A percentile compares a stretch with the other conserved stretches of the same genome.
Conservation (phyloP, 2,888 invertebrate genomes). For the Nysson spinosus region DNA sequence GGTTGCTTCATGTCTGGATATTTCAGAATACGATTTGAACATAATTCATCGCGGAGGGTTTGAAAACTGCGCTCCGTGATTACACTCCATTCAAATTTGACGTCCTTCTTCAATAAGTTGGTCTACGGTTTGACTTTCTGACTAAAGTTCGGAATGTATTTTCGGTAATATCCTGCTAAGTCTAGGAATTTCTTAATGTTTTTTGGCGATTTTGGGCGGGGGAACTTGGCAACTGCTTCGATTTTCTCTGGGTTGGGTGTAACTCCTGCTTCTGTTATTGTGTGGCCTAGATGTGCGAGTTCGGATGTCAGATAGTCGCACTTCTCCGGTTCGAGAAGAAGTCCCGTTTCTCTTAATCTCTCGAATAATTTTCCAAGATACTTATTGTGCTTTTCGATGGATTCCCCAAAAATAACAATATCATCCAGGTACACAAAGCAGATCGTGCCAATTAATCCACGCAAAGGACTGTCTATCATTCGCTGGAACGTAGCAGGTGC, state of each 20-base stretch:
- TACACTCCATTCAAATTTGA: background rate
- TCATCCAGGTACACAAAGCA: slow-evolving; percentile 15
- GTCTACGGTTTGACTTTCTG: slow-evolving; percentile 4
- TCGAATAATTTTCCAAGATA: slow-evolving; percentile 10
- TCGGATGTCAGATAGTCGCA: slow-evolving; percentile 8
- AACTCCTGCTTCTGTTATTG: slow-evolving; percentile 1
- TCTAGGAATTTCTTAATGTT: slow-evolving; percentile 16
- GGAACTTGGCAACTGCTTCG: background rate
- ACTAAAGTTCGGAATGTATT: background rate
- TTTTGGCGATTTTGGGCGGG: background rate
- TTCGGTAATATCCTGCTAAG: slow-evolving; percentile 6
- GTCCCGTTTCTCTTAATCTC: background rate
- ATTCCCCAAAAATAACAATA: slow-evolving; percentile 5
- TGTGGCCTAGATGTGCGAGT: slow-evolving; percentile 12
- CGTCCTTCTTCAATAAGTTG: background rate
- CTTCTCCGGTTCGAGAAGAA: slow-evolving; percentile 1
- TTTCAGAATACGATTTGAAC: too few species aligned
- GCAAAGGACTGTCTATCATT: background rate
- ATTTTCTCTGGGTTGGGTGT: slow-evolving; percentile 13
- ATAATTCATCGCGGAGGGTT: too few species aligned
- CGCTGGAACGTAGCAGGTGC: slow-evolving; percentile 8
- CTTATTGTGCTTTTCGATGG: background rate
- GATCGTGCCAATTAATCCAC: background rate
- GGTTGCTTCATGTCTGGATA: too few species aligned
- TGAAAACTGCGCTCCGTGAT: too few species aligned